Percentiles rank a stretch among this genome's conserved stretches.
Evolutionary conservation across 1,140 invertebrate genomes (phyloP).

Genomic region (Bombus confusus): DNA sequence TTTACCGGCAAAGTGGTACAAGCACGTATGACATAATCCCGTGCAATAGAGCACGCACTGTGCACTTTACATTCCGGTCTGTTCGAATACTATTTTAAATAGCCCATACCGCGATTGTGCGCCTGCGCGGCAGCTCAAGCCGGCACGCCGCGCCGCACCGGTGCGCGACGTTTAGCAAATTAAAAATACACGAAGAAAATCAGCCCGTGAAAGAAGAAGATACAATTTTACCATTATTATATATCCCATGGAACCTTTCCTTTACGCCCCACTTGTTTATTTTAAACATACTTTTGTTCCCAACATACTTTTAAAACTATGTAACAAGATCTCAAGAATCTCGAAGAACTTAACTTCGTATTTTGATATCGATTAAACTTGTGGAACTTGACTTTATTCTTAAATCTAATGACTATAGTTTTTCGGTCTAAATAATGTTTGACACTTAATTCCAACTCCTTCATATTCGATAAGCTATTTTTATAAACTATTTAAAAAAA

Average conservation of each 20-base stretch:
- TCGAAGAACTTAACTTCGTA: background rate
- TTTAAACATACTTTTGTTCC: background rate
- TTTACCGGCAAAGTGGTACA: constrained; percentile 74
- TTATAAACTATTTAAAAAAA: no score
- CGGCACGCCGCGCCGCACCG: background rate
- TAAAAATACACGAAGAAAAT: constrained; percentile 22
- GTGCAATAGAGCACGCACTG: constrained; percentile 40
- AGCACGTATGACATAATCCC: constrained; percentile 74
- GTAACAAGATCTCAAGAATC: background rate
- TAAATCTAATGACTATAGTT: background rate
- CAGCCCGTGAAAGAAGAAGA: background rate
- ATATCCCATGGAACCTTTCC: background rate
- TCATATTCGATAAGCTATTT: no score
- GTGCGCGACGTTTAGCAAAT: constrained; percentile 40
- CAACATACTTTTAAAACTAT: background rate
- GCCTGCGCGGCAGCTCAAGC: constrained; percentile 39
- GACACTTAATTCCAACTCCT: no score
- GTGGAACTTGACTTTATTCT: background rate
- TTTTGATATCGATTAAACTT: background rate
- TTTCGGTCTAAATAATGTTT: no score
- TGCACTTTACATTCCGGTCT: constrained; percentile 45
- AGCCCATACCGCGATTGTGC: constrained; percentile 17
- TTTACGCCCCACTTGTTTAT: background rate
- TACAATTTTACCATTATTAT: background rate
- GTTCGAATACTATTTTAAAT: constrained; percentile 60